Evolutionary conservation across 2,797 vertebrate genomes (phyloP).

Genomic region (Vipera latastei): DNA sequence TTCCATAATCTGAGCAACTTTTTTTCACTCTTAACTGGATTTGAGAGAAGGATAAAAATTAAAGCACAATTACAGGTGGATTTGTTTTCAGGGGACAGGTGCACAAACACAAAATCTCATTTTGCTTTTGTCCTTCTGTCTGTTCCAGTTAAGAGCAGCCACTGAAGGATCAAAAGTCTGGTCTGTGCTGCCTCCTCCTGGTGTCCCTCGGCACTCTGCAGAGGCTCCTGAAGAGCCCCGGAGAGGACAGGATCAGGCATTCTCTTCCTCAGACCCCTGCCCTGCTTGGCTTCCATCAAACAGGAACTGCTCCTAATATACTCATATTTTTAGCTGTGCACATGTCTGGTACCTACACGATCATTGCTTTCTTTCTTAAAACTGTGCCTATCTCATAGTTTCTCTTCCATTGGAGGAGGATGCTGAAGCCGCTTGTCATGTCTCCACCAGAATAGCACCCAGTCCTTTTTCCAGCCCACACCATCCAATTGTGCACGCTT

Average conservation of each 20-base stretch:
- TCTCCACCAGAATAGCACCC: background rate
- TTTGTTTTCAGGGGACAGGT: background rate
- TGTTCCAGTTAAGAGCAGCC: background rate
- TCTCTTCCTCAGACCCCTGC: background rate
- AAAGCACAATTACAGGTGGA: background rate
- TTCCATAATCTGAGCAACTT: background rate
- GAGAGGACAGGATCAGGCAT: background rate
- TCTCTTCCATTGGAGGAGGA: background rate
- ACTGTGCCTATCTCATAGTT: background rate
- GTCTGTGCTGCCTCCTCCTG: conserved; percentile 1
- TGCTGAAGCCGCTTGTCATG: background rate
- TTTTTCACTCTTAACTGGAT: background rate
- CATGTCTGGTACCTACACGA: conserved; percentile 2
- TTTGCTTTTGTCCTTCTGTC: background rate
- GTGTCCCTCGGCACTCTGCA: background rate
- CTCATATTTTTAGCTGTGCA: background rate
- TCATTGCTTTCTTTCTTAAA: background rate
- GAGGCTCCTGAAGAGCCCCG: background rate
- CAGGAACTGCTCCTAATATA: background rate
- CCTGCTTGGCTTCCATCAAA: background rate
- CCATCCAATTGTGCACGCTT: background rate
- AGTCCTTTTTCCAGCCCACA: background rate
- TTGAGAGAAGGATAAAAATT: background rate
- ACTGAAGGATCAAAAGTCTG: background rate
- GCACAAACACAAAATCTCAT: background rate